Base-by-base conservation (phyloP, 2,888 invertebrate genomes). In the Ornithoptera alexandrae region DNA sequence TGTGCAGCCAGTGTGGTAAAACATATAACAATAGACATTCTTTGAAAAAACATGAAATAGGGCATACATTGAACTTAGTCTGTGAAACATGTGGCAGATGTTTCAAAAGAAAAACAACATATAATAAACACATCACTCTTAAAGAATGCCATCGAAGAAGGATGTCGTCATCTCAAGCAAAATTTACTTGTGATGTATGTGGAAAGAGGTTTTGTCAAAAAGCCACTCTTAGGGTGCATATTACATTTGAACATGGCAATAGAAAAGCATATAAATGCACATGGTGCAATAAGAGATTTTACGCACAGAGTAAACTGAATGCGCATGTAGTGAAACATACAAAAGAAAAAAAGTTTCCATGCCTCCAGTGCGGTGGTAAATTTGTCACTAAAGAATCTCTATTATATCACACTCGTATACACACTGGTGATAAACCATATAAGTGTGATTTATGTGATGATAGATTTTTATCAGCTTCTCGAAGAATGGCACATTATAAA, bases 301-400 rank as follows among this genome's bases (percentile, higher is more conserved):
- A 87, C 73, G 88, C 87, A 0, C 75, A 82, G 1, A 89, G 90
- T 65, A 83, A 81, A 73, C 73, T 91, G 7, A 87, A 78, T 24
- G 83, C 81, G 69, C 91, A 91, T 67, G 82, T 84, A 50, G 88
- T 90, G 0, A 90, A 86, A 73, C 91, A 90, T 76, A 92, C 91
- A 0, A 87, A 80, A 62, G 90, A 88, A 69, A 81, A 79, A 20
- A 90, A 90, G 46, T 90, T 86, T 60, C 78, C 81, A n/a, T 92
- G 91, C 77, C 80, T 80, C 1, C 79, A 82, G n/a, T 92, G 91
- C 74, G 86, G 86, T 2, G 84, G 84, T 0, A 85, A 81, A 67
- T 92, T 90, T 77, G 90, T 90, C 0, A 85, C 88, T 0, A 79
- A 80, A 65, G 84, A 87, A 1, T 89, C 91, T 0, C 76, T 91